Evolutionary conservation across 2,888 invertebrate genomes (phyloP), one percentile per base, ranked within the genome.

Genomic region (Melanostoma mellinum): DNA sequence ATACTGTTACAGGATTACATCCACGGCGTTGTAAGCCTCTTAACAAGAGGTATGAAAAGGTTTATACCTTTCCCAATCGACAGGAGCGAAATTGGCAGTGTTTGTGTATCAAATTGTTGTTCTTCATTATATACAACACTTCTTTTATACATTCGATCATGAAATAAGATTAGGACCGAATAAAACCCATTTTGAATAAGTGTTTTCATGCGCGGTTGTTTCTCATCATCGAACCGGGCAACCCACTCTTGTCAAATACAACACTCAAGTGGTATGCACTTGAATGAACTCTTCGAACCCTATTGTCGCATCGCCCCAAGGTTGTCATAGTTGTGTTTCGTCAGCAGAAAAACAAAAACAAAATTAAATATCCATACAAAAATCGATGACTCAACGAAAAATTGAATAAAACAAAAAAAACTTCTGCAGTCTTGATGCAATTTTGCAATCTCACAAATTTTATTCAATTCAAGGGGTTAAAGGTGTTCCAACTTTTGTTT

Each of bases 361-460:
- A 68, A 75, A 10, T 20, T 10, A 48, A 42, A 42, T 58, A 10
- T 42, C 48, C 30, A 40, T 4, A 44, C 40, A 72, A 77, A 68
- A 82, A 78, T 73, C 78, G 82, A 82, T 78, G 82, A 82, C 73
- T 82, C 78, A 82, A 46, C 44, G 5, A 65, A 10, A 6, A 53
- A n/a, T 35, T 61, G 40, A 38, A 61, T 10, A 55, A 55, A 44
- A 52, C n/a, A 48, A 33, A 48, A 33, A 48, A 69, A 40, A 56
- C 52, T 65, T 6, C 40, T 60, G 46, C 67, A 35, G 60, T 35
- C n/a, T 50, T 67, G 58, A 65, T 60, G 56, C 20, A 33, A 63
- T 42, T 60, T 61, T 33, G 4, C 20, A 20, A 20, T 36, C 52
- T 72, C 61, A 10, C 48, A 53, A 81, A 72, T 56, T 72, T 76